Evolutionary conservation across 2,888 invertebrate genomes (phyloP).

Genomic region (Ormyrus labotus): DNA sequence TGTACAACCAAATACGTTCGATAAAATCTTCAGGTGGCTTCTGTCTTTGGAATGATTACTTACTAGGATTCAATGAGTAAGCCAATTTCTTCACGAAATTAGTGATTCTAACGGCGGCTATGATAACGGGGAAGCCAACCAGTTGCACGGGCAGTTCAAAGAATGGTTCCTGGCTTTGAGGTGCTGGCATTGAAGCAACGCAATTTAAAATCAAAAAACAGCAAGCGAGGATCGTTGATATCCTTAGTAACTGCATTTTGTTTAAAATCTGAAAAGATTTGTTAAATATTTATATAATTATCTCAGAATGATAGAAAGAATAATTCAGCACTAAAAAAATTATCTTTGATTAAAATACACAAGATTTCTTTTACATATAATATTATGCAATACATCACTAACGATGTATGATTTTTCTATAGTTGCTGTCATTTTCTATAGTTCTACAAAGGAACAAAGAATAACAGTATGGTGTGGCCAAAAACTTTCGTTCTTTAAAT

Average conservation of each 20-base stretch:
- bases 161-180: conserved; percentile 75
- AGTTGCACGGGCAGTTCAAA: conserved; percentile 90
- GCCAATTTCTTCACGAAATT: conserved; percentile 90
- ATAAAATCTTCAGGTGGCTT: conserved; percentile 12
- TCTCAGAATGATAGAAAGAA: no score
- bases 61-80: conserved; percentile 89
- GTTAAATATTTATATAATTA: no score
- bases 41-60: conserved; percentile 25
- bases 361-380: no score
- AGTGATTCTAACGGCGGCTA: conserved; percentile 85
- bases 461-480: no score
- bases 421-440: no score
- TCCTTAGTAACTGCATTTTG: conserved; percentile 68
- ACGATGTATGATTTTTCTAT: no score
- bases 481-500: no score
- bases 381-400: no score
- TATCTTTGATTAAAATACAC: no score
- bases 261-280: conserved; percentile 32
- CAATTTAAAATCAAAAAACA: conserved; percentile 65
- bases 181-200: conserved; percentile 68
- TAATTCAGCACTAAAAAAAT: no score
- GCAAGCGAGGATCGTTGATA: conserved; percentile 64
- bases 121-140: conserved; percentile 89
- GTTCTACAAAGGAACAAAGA: no score
- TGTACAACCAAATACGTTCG: background rate